A percentile compares a stretch with the other conserved stretches of the same genome.
These are phyloP conservation scores for Laothoe populi DNA, from an alignment of 2,888 invertebrate genomes.

Conservation along the genomic window DNA sequence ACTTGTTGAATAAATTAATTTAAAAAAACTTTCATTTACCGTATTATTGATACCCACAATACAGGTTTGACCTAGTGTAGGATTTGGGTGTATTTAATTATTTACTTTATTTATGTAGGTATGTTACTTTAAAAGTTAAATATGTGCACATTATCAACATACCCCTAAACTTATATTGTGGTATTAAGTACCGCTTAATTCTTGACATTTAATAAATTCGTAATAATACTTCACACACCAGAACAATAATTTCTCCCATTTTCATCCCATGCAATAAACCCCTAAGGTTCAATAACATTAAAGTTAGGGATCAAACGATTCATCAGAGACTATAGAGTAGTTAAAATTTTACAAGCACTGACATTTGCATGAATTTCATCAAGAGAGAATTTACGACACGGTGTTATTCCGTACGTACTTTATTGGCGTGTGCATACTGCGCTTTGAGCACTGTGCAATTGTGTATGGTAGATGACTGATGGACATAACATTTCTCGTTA, in stretches of 20 bases:
- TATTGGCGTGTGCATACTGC: constrained; percentile 34
- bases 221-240: not conserved
- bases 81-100: no score
- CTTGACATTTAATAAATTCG: not conserved
- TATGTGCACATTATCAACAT: no score
- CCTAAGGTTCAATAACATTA: constrained; percentile 19
- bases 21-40: no score
- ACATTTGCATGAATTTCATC: constrained; percentile 64
- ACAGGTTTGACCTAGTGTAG: no score
- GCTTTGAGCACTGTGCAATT: constrained; percentile 7
- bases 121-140: no score
- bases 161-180: no score
- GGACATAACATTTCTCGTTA: not conserved
- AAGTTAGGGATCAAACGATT: constrained; percentile 36
- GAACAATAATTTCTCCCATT: not conserved
- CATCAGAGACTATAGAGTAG: constrained; percentile 46
- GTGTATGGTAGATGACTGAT: not conserved
- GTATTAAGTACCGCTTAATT: no score
- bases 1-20: no score
- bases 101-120: no score
- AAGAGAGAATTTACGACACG: constrained; percentile 50
- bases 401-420: constrained; percentile 47
- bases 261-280: constrained; percentile 15
- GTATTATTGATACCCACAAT: no score
- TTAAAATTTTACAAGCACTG: constrained; percentile 49